Evolutionary conservation across 2,113 vertebrate species (phyloP), one percentile per base, ranked within the genome.

Genomic region (Odontesthes bonariensis): DNA sequence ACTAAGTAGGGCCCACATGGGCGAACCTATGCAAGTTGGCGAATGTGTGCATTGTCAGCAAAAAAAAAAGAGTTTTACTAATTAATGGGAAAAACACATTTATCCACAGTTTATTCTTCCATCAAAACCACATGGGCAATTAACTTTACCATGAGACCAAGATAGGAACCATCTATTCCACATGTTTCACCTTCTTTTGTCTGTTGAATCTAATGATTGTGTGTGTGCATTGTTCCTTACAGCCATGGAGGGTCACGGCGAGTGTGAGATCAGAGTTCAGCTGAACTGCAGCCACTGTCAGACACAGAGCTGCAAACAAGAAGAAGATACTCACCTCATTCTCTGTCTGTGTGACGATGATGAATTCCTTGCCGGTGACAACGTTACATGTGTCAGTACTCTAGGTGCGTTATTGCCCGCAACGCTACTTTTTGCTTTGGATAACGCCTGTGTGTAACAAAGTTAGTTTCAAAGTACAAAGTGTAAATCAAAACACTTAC

Each of bases 231-330:
- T 61, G 2, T 80, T 56, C 22, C 47, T n/a, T 78, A 55, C 63
- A 98, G 96, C 92, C 58, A 95, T 94, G 91, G 96, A 97, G 79
- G 96, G 94, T 75, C 96, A 97, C 0, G 95, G 97, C 2, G 97
- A 98, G 74, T 96, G 95, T 77, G 95, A 95, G 79, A 96, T 97
- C 90, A 91, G 93, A 88, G 93, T 96, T 54, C 93, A 95, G 46
- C 91, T 96, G 23, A 97, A 95, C 84, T 97, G 96, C 86, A 97
- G 94, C 88, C 96, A 97, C 84, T 97, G 97, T 69, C 92, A 96
- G 79, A 94, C 94, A 0, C 96, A 96, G 86, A 96, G 87, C 92
- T 99, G 97, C 85, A 95, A 91, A 17, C 89, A 92, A 20, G 93
- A 94, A n/a, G 90, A 94, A 59, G 93, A 94, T 1, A 92, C 93